A percentile compares a stretch with the other conserved stretches of the same genome.
Conservation (phyloP, 2,888 invertebrate species). For the Stenchaetothrips biformis region DNA sequence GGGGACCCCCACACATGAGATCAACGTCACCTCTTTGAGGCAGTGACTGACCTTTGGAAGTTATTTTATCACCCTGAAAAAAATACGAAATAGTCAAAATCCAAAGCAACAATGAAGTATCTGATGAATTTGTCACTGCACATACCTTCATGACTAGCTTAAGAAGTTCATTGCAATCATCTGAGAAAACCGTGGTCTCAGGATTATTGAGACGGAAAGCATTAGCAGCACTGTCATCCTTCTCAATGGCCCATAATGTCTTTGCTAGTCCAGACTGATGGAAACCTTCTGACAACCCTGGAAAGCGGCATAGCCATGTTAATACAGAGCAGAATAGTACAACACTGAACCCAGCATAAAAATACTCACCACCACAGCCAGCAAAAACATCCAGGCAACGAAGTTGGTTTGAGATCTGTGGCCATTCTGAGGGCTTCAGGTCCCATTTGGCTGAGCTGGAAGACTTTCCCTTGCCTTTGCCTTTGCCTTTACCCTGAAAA, state of each 20-base stretch:
- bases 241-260: slow-evolving; percentile 77
- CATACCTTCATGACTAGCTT: slow-evolving; percentile 59
- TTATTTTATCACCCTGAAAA: slow-evolving; percentile 50
- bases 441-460: slow-evolving; percentile 44
- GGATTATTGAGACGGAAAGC: slow-evolving; percentile 75
- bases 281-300: slow-evolving; percentile 67
- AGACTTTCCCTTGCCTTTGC: slow-evolving; percentile 62
- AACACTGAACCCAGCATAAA: slow-evolving; percentile 6
- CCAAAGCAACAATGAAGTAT: not conserved
- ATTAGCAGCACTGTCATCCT: slow-evolving; percentile 68
- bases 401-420: slow-evolving; percentile 51
- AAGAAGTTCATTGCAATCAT: slow-evolving; percentile 73
- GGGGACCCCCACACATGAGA: slow-evolving; percentile 78
- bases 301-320: slow-evolving; percentile 14
- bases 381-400: slow-evolving; percentile 76
- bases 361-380: slow-evolving; percentile 66
- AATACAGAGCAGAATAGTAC: not conserved
- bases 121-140: slow-evolving; percentile 30
- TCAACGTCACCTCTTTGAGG: slow-evolving; percentile 78
- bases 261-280: slow-evolving; percentile 64
- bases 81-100: slow-evolving; percentile 14
- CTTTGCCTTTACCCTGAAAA: slow-evolving; percentile 56
- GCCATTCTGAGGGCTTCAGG: slow-evolving; percentile 43
- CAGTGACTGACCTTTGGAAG: slow-evolving; percentile 52
- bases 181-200: slow-evolving; percentile 67